phyloP scores from a whole-genome alignment of 2,888 invertebrate species.

The Epinotia bilunana region DNA sequence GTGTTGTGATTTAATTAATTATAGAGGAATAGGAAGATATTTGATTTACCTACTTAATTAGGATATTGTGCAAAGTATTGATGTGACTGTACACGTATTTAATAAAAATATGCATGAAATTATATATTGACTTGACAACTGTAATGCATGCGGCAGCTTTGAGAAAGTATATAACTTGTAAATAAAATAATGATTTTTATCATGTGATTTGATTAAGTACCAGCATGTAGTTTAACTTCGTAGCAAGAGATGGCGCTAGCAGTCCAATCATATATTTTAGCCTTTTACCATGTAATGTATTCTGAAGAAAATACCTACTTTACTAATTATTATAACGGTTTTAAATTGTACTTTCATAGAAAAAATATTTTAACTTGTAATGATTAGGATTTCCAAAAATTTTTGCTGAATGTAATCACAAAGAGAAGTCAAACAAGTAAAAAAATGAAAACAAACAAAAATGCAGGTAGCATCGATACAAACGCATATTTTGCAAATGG shows the following conservation, averaged over 20 bases:
- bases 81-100: neutral
- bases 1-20: neutral
- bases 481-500: conserved; percentile 51
- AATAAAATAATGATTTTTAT: conserved; percentile 31
- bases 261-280: conserved; percentile 2
- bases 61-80: neutral
- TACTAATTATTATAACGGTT: neutral
- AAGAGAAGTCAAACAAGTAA: conserved; percentile 12
- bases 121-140: neutral
- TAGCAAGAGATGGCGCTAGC: conserved; percentile 29
- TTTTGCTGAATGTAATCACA: neutral
- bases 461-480: conserved; percentile 44
- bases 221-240: conserved; percentile 1
- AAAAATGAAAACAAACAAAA: conserved; percentile 45
- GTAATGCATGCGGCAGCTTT: neutral
- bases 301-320: neutral
- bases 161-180: conserved; percentile 26
- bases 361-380: neutral
- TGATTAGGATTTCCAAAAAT: neutral
- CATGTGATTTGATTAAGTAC: conserved; percentile 12
- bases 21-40: neutral
- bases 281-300: neutral
- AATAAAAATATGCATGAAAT: neutral
- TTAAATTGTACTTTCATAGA: neutral
- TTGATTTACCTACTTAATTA: neutral